Evolutionary conservation across 2,888 invertebrate genomes (phyloP).

Genomic region (Adela reaumurella): DNA sequence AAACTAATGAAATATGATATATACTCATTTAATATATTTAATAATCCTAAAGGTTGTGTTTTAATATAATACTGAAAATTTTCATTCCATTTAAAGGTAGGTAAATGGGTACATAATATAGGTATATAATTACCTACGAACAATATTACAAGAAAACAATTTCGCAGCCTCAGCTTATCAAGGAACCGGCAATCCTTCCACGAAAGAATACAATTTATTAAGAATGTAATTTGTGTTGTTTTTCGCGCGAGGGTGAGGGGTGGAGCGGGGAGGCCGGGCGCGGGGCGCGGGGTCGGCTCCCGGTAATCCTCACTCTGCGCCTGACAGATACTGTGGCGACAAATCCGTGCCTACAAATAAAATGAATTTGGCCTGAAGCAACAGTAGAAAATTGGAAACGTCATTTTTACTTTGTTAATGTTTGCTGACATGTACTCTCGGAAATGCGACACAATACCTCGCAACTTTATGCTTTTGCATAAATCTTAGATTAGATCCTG

Average conservation of each 20-base stretch:
- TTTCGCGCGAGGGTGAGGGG: not conserved
- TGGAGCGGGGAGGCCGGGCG: not conserved
- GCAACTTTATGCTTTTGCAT: constrained; percentile 2
- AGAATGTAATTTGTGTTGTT: not conserved
- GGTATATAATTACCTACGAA: too few species aligned
- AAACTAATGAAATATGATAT: too few species aligned
- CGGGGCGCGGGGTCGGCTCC: not conserved
- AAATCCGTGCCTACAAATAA: constrained; percentile 48
- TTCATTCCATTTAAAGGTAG: too few species aligned
- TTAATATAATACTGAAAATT: too few species aligned
- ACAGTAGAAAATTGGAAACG: constrained; percentile 59
- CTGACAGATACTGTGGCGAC: constrained; percentile 16
- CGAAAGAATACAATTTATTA: too few species aligned
- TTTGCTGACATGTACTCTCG: constrained; percentile 28
- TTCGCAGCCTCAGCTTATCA: too few species aligned
- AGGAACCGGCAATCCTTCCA: too few species aligned
- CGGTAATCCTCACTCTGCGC: constrained; percentile 1
- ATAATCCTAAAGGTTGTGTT: too few species aligned
- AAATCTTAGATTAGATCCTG: too few species aligned
- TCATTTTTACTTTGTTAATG: constrained; percentile 58
- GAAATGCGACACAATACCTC: constrained; percentile 11
- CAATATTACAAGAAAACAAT: too few species aligned
- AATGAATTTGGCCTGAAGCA: constrained; percentile 49
- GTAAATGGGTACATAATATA: too few species aligned
- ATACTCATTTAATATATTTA: too few species aligned